Evolutionary conservation across 2,888 invertebrate genomes (phyloP), one percentile per base, ranked within the genome.

Genomic region (Leptogaster cylindrica): DNA sequence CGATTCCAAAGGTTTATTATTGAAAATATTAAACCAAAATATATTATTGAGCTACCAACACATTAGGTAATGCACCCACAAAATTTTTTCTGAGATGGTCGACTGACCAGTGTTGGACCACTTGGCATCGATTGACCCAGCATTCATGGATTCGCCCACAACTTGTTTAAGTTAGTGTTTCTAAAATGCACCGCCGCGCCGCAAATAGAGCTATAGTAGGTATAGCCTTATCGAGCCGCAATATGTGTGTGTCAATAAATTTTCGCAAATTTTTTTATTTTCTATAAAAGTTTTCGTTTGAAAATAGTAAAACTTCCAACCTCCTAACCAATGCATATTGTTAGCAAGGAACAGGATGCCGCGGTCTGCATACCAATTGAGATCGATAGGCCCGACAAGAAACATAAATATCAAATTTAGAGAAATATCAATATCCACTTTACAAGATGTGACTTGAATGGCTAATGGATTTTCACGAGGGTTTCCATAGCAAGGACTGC

Each of bases 371-470:
- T 58, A 58, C 58, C 36, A 58, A 58, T 58, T 58, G 39, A 36
- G 39, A 41, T 41, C 58, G 58, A 58, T 58, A 58, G 58, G 58
- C 58, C 52, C 31, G 20, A 48, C 33, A 33, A 70, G 69, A 70
- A 75, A 78, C 79, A 80, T 80, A 80, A 79, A 79, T 80, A 79
- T 79, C 76, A 76, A 78, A 77, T 77, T 78, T 78, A 77, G 75
- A 79, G 78, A 80, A 80, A 80, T 80, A 80, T 80, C 80, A 80
- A 80, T 80, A 80, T 80, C 80, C 80, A 80, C 80, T 80, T 80
- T 80, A 74, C 72, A 73, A 72, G 68, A 80, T 76, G 78, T 75
- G 74, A 73, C 73, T 76, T 75, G 80, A 78, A 80, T 80, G 72
- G 72, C 74, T 77, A 78, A 73, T 68, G 48, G 28, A 31, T 20